phyloP scores from a whole-genome alignment of 2,888 invertebrate species.

The Amphimallon solstitiale region DNA sequence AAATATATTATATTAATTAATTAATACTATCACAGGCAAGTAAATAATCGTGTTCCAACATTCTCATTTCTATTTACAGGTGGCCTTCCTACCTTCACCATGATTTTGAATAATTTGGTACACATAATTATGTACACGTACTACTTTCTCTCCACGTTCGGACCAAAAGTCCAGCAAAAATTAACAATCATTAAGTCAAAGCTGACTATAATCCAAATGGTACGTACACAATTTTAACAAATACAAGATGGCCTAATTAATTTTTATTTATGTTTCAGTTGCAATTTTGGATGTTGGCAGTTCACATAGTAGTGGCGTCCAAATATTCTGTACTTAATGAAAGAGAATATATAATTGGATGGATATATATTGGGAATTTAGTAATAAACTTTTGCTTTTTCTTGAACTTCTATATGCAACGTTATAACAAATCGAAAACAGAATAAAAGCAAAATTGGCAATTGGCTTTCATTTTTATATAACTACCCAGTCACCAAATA shows the following conservation, averaged over 20 bases:
- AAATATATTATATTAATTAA: too few relatives aligned
- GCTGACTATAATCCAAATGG: conserved; percentile 73
- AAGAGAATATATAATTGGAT: conserved; percentile 57
- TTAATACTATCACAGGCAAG: too few relatives aligned
- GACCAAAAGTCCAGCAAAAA: conserved; percentile 66
- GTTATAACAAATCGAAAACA: conserved; percentile 62
- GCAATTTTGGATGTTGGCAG: conserved; percentile 74
- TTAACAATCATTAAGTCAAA: conserved; percentile 70
- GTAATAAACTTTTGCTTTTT: conserved; percentile 76
- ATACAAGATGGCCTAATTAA: too few relatives aligned
- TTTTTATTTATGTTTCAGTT: conserved; percentile 63
- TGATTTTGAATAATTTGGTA: conserved; percentile 73
- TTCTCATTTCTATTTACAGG: conserved; percentile 63
- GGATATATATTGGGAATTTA: conserved; percentile 71
- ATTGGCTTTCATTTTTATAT: too few relatives aligned
- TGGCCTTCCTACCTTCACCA: conserved; percentile 72
- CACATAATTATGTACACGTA: conserved; percentile 84
- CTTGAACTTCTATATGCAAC: conserved; percentile 73
- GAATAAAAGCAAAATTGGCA: too few relatives aligned
- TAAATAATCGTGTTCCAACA: not conserved
- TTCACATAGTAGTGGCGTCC: conserved; percentile 67
- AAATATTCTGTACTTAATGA: conserved; percentile 59
- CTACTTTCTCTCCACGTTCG: conserved; percentile 74
- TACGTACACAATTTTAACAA: conserved; percentile 55
- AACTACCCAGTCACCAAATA: too few relatives aligned